A percentile compares a stretch with the other conserved stretches of the same genome.
phyloP scores from a whole-genome alignment of 2,888 invertebrate species.

The Margaritifera margaritifera region DNA sequence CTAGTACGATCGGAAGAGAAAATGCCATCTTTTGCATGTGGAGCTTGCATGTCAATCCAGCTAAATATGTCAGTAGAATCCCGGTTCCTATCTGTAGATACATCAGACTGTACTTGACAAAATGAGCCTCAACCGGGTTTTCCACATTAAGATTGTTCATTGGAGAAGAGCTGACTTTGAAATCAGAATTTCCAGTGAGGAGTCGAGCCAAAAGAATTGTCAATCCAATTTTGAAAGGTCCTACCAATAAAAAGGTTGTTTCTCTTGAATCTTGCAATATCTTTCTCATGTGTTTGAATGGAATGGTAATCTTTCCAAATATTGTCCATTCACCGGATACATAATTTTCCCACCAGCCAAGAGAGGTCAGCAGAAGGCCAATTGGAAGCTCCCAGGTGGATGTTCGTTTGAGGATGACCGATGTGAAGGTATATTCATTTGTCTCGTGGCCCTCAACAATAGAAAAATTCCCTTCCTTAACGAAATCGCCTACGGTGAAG shows the following conservation, averaged over 20 bases:
- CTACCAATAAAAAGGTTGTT: slow-evolving; percentile 54
- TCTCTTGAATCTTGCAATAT: slow-evolving; percentile 58
- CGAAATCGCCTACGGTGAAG: slow-evolving; percentile 43
- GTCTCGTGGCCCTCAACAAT: slow-evolving; percentile 41
- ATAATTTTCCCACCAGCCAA: slow-evolving; percentile 99
- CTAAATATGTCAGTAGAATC: slow-evolving; percentile 71
- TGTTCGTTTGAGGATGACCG: slow-evolving; percentile 67
- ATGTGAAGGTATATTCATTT: slow-evolving; percentile 27
- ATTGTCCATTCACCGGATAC: slow-evolving; percentile 75
- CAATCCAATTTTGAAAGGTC: slow-evolving; percentile 59
- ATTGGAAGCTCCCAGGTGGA: slow-evolving; percentile 88
- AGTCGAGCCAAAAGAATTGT: slow-evolving; percentile 52
- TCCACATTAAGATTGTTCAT: slow-evolving; percentile 31
- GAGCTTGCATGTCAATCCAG: slow-evolving; percentile 76
- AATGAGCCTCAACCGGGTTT: slow-evolving; percentile 38
- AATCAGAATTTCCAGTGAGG: slow-evolving; percentile 47
- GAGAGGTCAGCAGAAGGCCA: slow-evolving; percentile 87
- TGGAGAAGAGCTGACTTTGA: slow-evolving; percentile 30
- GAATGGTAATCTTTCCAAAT: slow-evolving; percentile 50
- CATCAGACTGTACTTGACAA: slow-evolving; percentile 56
- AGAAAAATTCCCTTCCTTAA: slow-evolving; percentile 43
- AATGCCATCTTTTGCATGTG: slow-evolving; percentile 74
- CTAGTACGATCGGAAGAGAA: slow-evolving; percentile 73
- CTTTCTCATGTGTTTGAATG: slow-evolving; percentile 58
- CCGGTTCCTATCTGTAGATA: slow-evolving; percentile 61